Evolutionary conservation across 1,140 invertebrate species (phyloP).

Genomic region (Macrosteles quadrilineatus): DNA sequence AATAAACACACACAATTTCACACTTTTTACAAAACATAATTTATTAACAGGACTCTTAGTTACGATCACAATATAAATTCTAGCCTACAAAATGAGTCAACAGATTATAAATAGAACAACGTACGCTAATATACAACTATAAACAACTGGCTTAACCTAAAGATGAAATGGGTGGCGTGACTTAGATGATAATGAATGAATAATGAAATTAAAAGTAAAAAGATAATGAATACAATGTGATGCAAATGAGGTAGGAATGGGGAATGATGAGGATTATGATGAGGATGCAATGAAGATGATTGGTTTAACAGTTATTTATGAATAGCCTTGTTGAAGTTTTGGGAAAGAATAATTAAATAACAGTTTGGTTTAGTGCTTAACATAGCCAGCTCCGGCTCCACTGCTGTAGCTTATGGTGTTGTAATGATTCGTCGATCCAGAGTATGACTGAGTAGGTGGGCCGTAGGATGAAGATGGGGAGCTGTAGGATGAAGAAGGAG

Average conservation of each 20-base stretch:
- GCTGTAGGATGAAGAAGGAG: not conserved
- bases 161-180: not conserved
- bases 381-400: not conserved
- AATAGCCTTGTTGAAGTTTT: too few relatives aligned
- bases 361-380: too few relatives aligned
- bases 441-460: not conserved
- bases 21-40: conserved; percentile 21
- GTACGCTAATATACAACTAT: conserved; percentile 11
- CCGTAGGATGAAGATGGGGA: conserved; percentile 2
- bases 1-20: conserved; percentile 1
- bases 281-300: too few relatives aligned
- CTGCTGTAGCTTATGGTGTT: conserved; percentile 18
- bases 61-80: conserved; percentile 13
- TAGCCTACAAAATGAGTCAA: conserved; percentile 2
- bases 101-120: conserved; percentile 12
- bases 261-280: too few relatives aligned
- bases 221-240: too few relatives aligned
- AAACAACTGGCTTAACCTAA: not conserved
- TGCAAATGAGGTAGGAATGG: too few relatives aligned
- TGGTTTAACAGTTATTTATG: too few relatives aligned
- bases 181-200: conserved; percentile 5
- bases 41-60: conserved; percentile 22
- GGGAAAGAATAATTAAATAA: too few relatives aligned
- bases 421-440: conserved; percentile 2
- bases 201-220: not conserved